These are phyloP conservation scores for Onychostoma macrolepis DNA, from an alignment of 2,113 vertebrate species.

Conservation along the genomic window DNA sequence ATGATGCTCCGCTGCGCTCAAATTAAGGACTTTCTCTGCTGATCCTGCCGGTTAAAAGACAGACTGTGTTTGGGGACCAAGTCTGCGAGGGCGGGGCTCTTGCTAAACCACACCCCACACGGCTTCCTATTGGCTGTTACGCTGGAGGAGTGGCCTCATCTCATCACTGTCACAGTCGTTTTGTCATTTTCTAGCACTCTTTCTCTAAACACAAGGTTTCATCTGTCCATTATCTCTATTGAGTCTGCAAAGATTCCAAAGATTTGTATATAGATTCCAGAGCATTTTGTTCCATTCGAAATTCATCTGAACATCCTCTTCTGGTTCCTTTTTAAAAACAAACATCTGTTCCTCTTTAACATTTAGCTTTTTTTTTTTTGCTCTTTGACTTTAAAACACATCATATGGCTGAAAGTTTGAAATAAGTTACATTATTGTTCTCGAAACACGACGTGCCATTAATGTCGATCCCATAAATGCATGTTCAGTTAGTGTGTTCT, in stretches of 20 bases:
- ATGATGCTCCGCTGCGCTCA: slow-evolving; percentile 61
- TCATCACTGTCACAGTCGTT: slow-evolving; percentile 28
- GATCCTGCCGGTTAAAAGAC: slow-evolving; percentile 25
- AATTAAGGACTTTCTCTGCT: slow-evolving; percentile 60
- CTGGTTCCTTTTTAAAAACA: slow-evolving; percentile 13
- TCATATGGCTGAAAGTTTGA: slow-evolving; percentile 45
- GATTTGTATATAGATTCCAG: slow-evolving; percentile 4
- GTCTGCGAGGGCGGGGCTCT: slow-evolving; percentile 46
- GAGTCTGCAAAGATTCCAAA: slow-evolving; percentile 39
- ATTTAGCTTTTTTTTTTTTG: slow-evolving; percentile 19
- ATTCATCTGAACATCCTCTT: neutral
- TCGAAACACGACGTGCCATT: slow-evolving; percentile 66
- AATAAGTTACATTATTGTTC: slow-evolving; percentile 1
- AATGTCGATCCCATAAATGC: slow-evolving; percentile 48
- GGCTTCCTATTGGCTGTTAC: slow-evolving; percentile 41
- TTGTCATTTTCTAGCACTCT: neutral
- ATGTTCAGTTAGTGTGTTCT: slow-evolving; percentile 47
- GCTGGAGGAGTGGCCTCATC: slow-evolving; percentile 36
- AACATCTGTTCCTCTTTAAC: neutral
- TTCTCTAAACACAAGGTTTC: slow-evolving; percentile 6
- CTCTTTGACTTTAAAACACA: slow-evolving; percentile 16
- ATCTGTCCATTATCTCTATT: neutral
- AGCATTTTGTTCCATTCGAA: neutral
- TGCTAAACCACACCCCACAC: slow-evolving; percentile 27
- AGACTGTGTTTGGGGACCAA: slow-evolving; percentile 39